These are phyloP conservation scores for Microtus pennsylvanicus DNA, from an alignment of 2,113 vertebrate species.

Conservation along the genomic window DNA sequence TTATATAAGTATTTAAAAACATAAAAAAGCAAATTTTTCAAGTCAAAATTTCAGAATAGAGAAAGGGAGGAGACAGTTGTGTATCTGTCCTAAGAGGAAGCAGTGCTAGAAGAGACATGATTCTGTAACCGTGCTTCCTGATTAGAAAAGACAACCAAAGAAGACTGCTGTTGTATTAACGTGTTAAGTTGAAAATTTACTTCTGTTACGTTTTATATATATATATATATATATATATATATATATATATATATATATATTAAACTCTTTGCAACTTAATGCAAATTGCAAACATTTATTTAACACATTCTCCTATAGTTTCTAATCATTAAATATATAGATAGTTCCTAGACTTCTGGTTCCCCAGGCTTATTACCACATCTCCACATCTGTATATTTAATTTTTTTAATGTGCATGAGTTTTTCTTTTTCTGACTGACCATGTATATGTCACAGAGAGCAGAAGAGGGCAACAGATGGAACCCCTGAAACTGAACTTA, in stretches of 20 bases:
- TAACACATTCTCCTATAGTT: background rate
- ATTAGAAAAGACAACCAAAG: slow-evolving; percentile 21
- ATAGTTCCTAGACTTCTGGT: background rate
- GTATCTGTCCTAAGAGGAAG: background rate
- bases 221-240: no score
- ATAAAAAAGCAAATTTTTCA: slow-evolving; percentile 36
- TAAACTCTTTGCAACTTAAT: background rate
- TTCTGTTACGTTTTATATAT: background rate
- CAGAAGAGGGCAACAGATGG: background rate
- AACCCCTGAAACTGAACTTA: background rate
- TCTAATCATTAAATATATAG: background rate
- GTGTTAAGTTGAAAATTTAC: background rate
- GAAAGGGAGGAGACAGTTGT: background rate
- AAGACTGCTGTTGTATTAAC: background rate
- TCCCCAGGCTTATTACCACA: background rate
- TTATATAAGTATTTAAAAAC: slow-evolving; percentile 11
- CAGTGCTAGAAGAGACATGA: background rate
- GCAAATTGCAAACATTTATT: background rate
- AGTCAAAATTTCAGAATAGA: slow-evolving; percentile 26
- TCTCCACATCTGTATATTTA: background rate
- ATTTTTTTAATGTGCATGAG: background rate
- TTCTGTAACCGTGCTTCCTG: background rate
- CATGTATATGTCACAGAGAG: background rate
- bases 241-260: background rate
- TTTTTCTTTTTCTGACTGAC: background rate